These are phyloP conservation scores for Leptodactylus fallax DNA, from an alignment of 2,797 vertebrate genomes.

Conservation along the genomic window DNA sequence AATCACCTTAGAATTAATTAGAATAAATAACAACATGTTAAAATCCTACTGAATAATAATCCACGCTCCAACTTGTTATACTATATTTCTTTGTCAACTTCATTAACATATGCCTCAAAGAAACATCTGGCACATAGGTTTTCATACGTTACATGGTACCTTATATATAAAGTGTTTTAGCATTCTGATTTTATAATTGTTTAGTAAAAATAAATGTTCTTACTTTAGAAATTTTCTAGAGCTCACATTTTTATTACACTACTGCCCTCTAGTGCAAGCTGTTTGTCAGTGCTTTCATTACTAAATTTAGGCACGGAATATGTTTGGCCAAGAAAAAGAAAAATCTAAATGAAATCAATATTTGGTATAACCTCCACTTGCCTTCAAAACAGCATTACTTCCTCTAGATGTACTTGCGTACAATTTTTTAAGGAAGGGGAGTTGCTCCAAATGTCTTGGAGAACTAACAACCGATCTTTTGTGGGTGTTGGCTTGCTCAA, in stretches of 20 bases:
- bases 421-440: too few species aligned
- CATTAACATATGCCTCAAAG: slow-evolving; percentile 11
- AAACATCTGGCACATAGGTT: not conserved
- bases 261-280: slow-evolving; percentile 41
- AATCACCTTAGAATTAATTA: slow-evolving; percentile 53
- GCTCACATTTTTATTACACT: slow-evolving; percentile 9
- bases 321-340: too few species aligned
- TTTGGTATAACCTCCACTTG: too few species aligned
- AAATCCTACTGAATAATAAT: not conserved
- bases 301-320: too few species aligned
- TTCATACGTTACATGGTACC: not conserved
- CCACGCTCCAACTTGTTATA: not conserved
- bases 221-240: not conserved
- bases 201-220: not conserved
- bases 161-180: slow-evolving; percentile 22
- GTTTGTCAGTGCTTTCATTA: not conserved
- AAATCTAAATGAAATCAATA: too few species aligned
- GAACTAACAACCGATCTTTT: too few species aligned
- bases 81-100: slow-evolving; percentile 2
- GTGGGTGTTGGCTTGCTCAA: too few species aligned
- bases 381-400: too few species aligned
- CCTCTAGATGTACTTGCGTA: too few species aligned
- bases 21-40: slow-evolving; percentile 20
- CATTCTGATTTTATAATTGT: not conserved
- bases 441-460: too few species aligned